Percentiles rank a stretch among this genome's conserved stretches.
Conservation (phyloP, 2,797 vertebrate species). For the Podarcis lilfordi region DNA sequence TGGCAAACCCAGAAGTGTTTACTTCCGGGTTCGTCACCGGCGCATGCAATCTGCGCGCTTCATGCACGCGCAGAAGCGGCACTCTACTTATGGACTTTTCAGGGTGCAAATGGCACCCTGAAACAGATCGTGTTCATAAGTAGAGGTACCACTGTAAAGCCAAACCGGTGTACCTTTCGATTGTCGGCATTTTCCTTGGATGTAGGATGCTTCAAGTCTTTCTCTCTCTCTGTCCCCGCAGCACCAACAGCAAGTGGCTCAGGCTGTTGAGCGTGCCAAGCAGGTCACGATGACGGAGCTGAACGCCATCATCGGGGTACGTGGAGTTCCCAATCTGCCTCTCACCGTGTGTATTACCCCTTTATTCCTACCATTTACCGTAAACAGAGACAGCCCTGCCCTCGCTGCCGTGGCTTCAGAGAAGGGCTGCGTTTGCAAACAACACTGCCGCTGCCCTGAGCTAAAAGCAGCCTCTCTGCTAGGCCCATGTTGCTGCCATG, state of each 20-base stretch:
- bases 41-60: no score
- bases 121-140: no score
- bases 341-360: constrained; percentile 96
- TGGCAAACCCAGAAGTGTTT: no score
- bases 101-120: no score
- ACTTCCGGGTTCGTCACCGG: no score
- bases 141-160: no score
- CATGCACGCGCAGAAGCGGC: no score
- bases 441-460: neutral
- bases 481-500: neutral
- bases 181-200: neutral
- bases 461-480: neutral
- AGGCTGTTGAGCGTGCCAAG: constrained; percentile 96
- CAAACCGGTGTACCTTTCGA: no score
- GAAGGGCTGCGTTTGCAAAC: constrained; percentile 48
- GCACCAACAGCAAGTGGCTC: constrained; percentile 98
- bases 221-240: constrained; percentile 39
- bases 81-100: no score
- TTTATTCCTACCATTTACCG: constrained; percentile 87
- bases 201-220: neutral
- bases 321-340: constrained; percentile 99
- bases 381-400: constrained; percentile 79
- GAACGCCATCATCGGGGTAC: constrained; percentile 99
- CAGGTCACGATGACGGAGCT: constrained; percentile 99
- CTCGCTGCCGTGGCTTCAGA: constrained; percentile 54